Conservation (phyloP, 2,113 vertebrate genomes). For the Okapia johnstoni region DNA sequence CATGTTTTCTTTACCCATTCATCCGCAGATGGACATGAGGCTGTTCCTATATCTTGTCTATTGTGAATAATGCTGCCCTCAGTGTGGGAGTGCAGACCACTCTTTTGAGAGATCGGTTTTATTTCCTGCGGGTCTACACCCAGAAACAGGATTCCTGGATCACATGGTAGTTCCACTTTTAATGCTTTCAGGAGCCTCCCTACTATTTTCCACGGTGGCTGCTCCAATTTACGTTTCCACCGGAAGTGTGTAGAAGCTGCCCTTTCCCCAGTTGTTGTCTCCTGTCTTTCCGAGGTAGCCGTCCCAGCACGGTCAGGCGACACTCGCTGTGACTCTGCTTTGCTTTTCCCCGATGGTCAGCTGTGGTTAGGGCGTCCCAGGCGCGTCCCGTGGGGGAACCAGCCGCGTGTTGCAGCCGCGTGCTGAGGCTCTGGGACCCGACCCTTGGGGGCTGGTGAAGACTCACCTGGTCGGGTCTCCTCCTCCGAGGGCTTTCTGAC, state of each 20-base stretch:
- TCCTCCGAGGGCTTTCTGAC: background rate
- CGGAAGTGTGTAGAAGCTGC: no score
- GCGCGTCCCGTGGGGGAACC: background rate
- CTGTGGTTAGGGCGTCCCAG: background rate
- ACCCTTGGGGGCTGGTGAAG: background rate
- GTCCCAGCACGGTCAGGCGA: background rate
- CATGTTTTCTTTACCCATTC: background rate
- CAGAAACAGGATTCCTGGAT: background rate
- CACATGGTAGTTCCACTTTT: background rate
- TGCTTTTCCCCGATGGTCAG: no score
- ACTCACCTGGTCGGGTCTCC: background rate
- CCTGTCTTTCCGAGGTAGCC: background rate
- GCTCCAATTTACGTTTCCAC: background rate
- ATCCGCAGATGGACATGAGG: background rate
- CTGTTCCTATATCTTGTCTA: background rate
- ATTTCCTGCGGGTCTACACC: background rate
- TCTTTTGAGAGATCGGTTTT: background rate
- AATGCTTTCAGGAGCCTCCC: background rate
- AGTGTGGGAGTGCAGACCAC: no score
- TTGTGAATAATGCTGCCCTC: rapidly evolving
- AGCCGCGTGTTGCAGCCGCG: background rate
- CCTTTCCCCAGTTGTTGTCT: no score
- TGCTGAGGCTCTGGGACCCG: background rate
- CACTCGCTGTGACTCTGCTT: background rate
- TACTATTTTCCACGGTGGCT: background rate